A percentile compares a stretch with the other conserved stretches of the same genome.
Evolutionary conservation across 2,113 vertebrate species (phyloP).

Genomic region (Thymallus thymallus): DNA sequence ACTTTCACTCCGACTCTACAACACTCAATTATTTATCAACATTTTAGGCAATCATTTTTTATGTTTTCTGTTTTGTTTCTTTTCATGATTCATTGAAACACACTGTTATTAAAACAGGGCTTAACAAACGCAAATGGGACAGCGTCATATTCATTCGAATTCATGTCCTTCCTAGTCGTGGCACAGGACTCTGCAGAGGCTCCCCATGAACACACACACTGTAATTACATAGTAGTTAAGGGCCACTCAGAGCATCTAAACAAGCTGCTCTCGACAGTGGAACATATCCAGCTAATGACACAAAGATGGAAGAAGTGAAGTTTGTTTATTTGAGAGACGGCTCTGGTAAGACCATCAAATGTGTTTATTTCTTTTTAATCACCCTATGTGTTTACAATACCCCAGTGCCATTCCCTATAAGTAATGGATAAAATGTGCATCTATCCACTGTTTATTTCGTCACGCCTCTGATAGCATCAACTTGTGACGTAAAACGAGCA

Average conservation of each 20-base stretch:
- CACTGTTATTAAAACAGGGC: background rate
- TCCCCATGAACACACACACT: conserved; percentile 3
- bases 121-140: background rate
- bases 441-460: conserved; percentile 12
- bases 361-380: conserved; percentile 56
- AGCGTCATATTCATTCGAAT: background rate
- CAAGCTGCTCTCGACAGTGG: conserved; percentile 8
- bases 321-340: conserved; percentile 29
- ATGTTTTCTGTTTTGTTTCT: too few species aligned
- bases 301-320: conserved; percentile 23
- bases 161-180: background rate
- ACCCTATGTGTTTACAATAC: conserved; percentile 42
- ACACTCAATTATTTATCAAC: background rate
- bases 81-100: too few species aligned
- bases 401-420: conserved; percentile 17
- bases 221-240: background rate
- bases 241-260: conserved; percentile 8
- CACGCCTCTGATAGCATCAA: conserved; percentile 25
- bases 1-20: background rate
- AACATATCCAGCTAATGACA: conserved; percentile 10
- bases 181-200: too few species aligned
- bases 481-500: conserved; percentile 9
- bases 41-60: too few species aligned
- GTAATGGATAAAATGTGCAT: conserved; percentile 37
- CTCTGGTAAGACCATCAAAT: conserved; percentile 25